Percentiles rank a stretch among this genome's conserved stretches.
Conservation (phyloP, 2,888 invertebrate species). For the Cyclophora punctaria region DNA sequence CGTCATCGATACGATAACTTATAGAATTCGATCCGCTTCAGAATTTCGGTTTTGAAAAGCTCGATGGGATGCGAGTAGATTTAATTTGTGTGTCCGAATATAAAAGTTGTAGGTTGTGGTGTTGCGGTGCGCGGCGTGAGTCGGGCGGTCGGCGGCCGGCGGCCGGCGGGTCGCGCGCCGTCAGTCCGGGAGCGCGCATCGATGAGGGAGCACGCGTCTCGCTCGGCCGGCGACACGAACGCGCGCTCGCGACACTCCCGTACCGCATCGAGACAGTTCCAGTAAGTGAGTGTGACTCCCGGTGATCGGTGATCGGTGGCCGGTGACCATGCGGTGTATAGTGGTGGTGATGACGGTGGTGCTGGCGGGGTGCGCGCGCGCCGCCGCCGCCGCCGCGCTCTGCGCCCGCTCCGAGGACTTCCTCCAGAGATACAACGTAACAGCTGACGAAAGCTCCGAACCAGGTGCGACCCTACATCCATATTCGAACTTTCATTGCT, state of each 20-base stretch:
- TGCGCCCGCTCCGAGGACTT: constrained; percentile 53
- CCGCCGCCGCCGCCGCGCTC: constrained; percentile 44
- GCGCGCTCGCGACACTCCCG: constrained; percentile 57
- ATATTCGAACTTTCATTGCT: constrained; percentile 15
- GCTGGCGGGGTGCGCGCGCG: constrained; percentile 41
- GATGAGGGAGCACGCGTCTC: constrained; percentile 58
- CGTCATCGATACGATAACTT: constrained; percentile 31
- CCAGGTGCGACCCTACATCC: constrained; percentile 54
- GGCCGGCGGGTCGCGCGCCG: constrained; percentile 9
- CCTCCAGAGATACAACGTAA: constrained; percentile 61
- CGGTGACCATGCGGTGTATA: constrained; percentile 65
- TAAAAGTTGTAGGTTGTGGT: constrained; percentile 39
- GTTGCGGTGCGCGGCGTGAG: constrained; percentile 27
- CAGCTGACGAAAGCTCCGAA: constrained; percentile 64
- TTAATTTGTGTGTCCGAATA: constrained; percentile 55
- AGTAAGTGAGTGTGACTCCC: constrained; percentile 27
- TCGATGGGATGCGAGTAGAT: constrained; percentile 30
- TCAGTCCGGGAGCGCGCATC: constrained; percentile 62
- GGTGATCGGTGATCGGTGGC: too few species aligned
- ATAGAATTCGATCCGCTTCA: constrained; percentile 35
- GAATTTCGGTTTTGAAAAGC: constrained; percentile 43
- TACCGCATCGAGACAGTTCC: constrained; percentile 33
- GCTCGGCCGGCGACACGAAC: constrained; percentile 36
- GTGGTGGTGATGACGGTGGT: constrained; percentile 48
- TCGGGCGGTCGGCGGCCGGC: constrained; percentile 4